phyloP scores from a whole-genome alignment of 2,888 invertebrate species.

The Cabera pusaria region DNA sequence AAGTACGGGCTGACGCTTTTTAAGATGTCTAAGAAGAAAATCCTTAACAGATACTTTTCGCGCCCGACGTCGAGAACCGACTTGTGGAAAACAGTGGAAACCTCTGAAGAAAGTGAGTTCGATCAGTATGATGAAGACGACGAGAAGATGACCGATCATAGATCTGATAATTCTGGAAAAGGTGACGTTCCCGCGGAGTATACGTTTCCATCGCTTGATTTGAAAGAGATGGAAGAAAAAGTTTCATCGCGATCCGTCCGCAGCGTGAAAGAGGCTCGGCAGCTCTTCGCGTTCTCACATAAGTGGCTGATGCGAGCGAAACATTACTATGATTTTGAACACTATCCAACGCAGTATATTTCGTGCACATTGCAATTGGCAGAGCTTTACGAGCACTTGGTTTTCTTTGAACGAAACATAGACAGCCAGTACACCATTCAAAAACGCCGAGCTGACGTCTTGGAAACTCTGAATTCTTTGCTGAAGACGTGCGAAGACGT shows the following conservation, averaged over 20 bases:
- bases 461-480: slow-evolving; percentile 82
- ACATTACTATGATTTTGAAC: slow-evolving; percentile 82
- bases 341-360: slow-evolving; percentile 83
- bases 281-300: slow-evolving; percentile 80
- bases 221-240: slow-evolving; percentile 61
- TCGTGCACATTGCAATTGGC: slow-evolving; percentile 84
- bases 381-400: slow-evolving; percentile 86
- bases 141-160: slow-evolving; percentile 62
- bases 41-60: slow-evolving; percentile 66
- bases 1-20: slow-evolving; percentile 84
- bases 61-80: slow-evolving; percentile 53
- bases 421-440: slow-evolving; percentile 84
- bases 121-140: slow-evolving; percentile 59
- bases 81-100: slow-evolving; percentile 66
- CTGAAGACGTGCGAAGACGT: slow-evolving; percentile 73
- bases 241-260: slow-evolving; percentile 54
- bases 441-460: slow-evolving; percentile 82
- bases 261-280: slow-evolving; percentile 74
- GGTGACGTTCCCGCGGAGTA: slow-evolving; percentile 54
- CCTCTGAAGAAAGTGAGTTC: slow-evolving; percentile 41
- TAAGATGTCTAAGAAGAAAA: slow-evolving; percentile 78
- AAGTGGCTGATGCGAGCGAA: slow-evolving; percentile 84
- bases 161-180: slow-evolving; percentile 58
- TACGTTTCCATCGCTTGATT: slow-evolving; percentile 59
- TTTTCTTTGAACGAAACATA: slow-evolving; percentile 88